phyloP scores from a whole-genome alignment of 2,888 invertebrate species.

The Vandiemenella viatica region DNA sequence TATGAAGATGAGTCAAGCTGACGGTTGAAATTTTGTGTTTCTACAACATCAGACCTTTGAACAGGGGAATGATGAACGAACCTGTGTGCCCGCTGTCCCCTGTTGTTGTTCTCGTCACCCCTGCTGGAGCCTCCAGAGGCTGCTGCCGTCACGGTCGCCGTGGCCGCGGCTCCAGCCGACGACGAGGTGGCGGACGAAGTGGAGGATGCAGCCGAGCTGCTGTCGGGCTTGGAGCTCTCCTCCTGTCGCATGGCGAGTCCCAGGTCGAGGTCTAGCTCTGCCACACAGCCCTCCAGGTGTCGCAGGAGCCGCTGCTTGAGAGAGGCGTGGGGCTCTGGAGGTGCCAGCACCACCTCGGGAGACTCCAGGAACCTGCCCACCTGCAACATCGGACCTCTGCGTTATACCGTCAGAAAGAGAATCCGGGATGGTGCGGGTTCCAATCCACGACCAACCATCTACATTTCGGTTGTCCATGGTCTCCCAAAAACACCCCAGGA shows the following conservation, averaged over 20 bases:
- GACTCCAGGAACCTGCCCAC: conserved; percentile 41
- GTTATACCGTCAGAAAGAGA: no score
- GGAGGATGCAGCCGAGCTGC: conserved; percentile 25
- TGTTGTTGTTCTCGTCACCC: conserved; percentile 33
- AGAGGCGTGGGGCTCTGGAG: conserved; percentile 28
- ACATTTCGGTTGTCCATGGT: no score
- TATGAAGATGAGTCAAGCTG: no score
- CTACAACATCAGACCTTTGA: no score
- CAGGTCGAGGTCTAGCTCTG: conserved; percentile 42
- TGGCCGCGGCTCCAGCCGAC: conserved; percentile 9
- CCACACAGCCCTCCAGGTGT: conserved; percentile 44
- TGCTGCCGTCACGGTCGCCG: conserved; percentile 17
- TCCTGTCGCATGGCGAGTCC: conserved; percentile 22
- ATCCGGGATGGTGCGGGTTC: no score
- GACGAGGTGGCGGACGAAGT: not conserved
- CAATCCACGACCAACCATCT: no score
- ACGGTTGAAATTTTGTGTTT: no score
- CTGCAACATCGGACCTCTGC: conserved; percentile 24
- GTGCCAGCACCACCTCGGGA: conserved; percentile 36
- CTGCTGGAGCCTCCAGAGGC: conserved; percentile 30
- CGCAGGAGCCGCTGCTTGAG: conserved; percentile 41
- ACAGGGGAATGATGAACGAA: no score
- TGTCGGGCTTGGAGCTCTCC: conserved; percentile 24
- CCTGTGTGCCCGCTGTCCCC: no score
- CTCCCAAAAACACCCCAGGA: no score